These are phyloP conservation scores for Anastrepha ludens DNA, from an alignment of 1,140 invertebrate species.

Conservation along the genomic window DNA sequence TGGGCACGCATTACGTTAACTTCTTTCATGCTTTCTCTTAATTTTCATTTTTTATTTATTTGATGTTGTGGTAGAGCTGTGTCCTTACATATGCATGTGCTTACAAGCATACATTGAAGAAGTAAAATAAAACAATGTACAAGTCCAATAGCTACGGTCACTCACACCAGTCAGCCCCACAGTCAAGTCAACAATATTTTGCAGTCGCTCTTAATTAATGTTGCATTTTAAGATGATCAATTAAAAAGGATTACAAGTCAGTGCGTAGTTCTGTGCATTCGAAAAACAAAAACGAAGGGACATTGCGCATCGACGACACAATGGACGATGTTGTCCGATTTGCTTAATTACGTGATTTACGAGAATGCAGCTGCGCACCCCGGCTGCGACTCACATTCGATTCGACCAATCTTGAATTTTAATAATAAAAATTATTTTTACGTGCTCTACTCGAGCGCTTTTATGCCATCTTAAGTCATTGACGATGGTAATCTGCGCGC, in stretches of 20 bases:
- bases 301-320: neutral
- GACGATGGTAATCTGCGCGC: neutral
- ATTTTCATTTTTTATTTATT: too few species aligned
- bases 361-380: neutral
- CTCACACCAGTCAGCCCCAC: neutral
- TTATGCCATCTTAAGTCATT: neutral
- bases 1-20: too few species aligned
- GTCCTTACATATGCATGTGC: neutral
- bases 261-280: neutral
- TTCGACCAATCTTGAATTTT: neutral
- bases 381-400: neutral
- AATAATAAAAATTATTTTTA: neutral
- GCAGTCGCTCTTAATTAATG: conserved; percentile 40
- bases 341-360: conserved; percentile 28
- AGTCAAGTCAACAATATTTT: conserved; percentile 12
- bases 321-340: neutral
- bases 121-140: too few species aligned
- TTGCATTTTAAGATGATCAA: conserved; percentile 28
- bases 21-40: too few species aligned
- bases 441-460: neutral
- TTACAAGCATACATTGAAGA: neutral
- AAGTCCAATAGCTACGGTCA: too few species aligned
- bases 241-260: conserved; percentile 6
- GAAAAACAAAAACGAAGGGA: neutral
- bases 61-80: too few species aligned